phyloP scores from a whole-genome alignment of 2,113 vertebrate genomes.

The Dipodomys spectabilis region DNA sequence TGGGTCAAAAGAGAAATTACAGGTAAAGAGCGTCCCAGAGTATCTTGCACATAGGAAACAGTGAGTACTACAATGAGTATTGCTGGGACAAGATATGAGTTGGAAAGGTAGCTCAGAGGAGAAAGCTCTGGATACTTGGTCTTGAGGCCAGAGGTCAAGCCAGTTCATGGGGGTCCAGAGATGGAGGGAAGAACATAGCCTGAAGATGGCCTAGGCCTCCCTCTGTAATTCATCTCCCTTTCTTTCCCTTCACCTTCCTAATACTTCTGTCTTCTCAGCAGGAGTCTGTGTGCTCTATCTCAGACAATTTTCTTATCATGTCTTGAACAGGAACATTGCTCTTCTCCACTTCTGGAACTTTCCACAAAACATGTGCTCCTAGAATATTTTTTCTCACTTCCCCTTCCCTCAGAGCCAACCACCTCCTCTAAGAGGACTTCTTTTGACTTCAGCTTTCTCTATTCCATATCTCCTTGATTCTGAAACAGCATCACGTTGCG shows the following conservation, averaged over 20 bases:
- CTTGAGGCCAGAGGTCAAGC: not conserved
- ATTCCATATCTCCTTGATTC: not conserved
- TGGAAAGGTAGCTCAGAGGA: not conserved
- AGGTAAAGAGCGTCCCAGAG: fast-evolving
- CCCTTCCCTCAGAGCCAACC: not conserved
- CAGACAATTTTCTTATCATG: constrained; percentile 31
- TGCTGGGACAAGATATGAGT: not conserved
- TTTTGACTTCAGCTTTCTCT: not conserved
- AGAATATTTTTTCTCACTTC: not conserved
- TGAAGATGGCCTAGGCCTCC: not conserved
- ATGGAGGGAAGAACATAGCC: not conserved
- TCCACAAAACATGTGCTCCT: not conserved
- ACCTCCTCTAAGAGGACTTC: not conserved
- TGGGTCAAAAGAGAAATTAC: not conserved
- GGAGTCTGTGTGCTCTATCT: not conserved
- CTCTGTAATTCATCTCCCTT: not conserved
- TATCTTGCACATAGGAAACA: not conserved
- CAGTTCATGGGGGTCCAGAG: not conserved
- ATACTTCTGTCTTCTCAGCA: not conserved
- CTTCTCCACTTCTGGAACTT: constrained; percentile 38
- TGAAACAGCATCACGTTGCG: not conserved
- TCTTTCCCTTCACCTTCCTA: not conserved
- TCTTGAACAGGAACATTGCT: constrained; percentile 4
- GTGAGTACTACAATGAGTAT: not conserved
- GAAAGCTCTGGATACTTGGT: not conserved